Conservation (phyloP, 2,888 invertebrate species). For the Graphium colonna region DNA sequence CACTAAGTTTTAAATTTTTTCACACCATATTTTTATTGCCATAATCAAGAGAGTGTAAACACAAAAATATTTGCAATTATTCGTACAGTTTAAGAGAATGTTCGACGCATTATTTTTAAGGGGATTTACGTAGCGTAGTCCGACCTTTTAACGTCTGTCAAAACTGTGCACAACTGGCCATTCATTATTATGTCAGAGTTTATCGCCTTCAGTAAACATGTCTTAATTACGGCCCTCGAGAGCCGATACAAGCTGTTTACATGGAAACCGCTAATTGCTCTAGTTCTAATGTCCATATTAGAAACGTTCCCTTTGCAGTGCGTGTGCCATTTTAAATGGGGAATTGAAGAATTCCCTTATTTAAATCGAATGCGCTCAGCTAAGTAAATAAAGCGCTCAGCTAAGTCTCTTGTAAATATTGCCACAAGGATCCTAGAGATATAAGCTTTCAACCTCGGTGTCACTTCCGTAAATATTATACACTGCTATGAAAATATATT, state of each 20-base stretch:
- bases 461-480: too few relatives aligned
- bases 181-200: slow-evolving; percentile 57
- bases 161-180: slow-evolving; percentile 54
- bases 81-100: too few relatives aligned
- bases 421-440: too few relatives aligned
- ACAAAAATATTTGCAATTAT: too few relatives aligned
- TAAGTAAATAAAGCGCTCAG: too few relatives aligned
- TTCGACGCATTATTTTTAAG: not conserved
- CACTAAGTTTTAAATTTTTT: too few relatives aligned
- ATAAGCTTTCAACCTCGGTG: too few relatives aligned
- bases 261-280: slow-evolving; percentile 31
- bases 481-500: too few relatives aligned
- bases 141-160: slow-evolving; percentile 51
- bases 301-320: not conserved
- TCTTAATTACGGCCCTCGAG: slow-evolving; percentile 39
- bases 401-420: too few relatives aligned
- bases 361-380: too few relatives aligned
- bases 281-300: slow-evolving; percentile 25
- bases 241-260: slow-evolving; percentile 21
- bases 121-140: not conserved
- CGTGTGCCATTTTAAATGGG: not conserved
- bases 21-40: too few relatives aligned
- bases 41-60: too few relatives aligned
- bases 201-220: slow-evolving; percentile 55
- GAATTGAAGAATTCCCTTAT: not conserved